These are phyloP conservation scores for Atlantisia rogersi DNA, from an alignment of 2,113 vertebrate species.

Conservation along the genomic window DNA sequence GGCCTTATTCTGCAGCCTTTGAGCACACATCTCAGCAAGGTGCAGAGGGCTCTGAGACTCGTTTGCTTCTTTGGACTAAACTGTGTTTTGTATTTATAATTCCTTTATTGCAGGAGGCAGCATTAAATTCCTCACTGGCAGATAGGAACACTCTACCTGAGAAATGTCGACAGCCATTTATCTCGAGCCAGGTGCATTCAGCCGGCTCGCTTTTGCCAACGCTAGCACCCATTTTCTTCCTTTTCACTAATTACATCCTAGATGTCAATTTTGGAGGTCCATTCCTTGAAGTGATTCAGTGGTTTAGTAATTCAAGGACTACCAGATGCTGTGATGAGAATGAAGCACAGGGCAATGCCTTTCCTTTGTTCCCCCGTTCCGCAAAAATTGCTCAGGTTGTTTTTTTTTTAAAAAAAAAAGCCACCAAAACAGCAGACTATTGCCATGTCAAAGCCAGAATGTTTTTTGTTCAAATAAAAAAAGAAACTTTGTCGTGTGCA, in stretches of 20 bases:
- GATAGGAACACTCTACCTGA: not conserved
- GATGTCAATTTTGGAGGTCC: not conserved
- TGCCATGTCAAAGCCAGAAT: conserved; percentile 58
- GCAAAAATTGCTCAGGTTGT: conserved; percentile 64
- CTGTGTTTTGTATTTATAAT: not conserved
- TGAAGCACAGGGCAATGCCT: conserved; percentile 41
- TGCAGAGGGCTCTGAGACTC: not conserved
- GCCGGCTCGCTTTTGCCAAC: not conserved
- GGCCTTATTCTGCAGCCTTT: not conserved
- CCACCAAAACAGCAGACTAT: conserved; percentile 60
- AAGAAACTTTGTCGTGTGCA: conserved; percentile 13
- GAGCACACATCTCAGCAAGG: not conserved
- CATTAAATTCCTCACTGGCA: not conserved
- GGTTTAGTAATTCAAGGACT: conserved; percentile 35
- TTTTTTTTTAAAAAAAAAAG: not conserved
- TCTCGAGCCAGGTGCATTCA: not conserved
- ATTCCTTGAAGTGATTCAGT: not conserved
- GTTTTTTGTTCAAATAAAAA: conserved; percentile 49
- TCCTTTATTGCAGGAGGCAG: not conserved
- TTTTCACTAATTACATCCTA: not conserved
- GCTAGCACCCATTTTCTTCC: not conserved
- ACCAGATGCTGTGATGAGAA: conserved; percentile 49
- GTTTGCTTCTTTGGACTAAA: not conserved
- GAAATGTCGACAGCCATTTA: not conserved
- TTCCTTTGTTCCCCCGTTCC: conserved; percentile 32